Base-by-base conservation (phyloP, 2,113 vertebrate genomes). In the Nicator chloris region DNA sequence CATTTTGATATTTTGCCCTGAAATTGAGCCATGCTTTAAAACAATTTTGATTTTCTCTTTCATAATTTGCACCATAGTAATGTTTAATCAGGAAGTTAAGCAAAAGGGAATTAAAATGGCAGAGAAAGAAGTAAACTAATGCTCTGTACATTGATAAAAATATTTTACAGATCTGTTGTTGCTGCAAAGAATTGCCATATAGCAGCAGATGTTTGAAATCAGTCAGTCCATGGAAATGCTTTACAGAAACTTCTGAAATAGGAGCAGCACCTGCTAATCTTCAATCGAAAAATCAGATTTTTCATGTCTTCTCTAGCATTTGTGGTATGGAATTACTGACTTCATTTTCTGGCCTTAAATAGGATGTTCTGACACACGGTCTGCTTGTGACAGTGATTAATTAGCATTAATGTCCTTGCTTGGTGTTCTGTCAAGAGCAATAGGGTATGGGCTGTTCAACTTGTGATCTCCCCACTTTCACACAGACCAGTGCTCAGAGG, bases 321-420 rank as follows among this genome's bases (percentile, higher is more conserved):
- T 40, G 3, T 37, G 23, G 9, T 49, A 57, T 90, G 90, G 75
- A 68, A 60, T 88, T 82, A 81, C 60, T 78, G 31, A 77, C 78
- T 90, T 82, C 33, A 86, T 70, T 81, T 50, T 73, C n/a, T 97
- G 86, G 86, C 81, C 87, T 90, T 92, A 95, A 95, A 79, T 77
- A 87, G 51, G 40, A 70, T 3, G 1, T 86, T 68, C 56, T 88
- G 72, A 70, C 53, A 80, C 17, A 26, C 35, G 44, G 68, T 73
- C 91, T 23, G 4, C 47, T 50, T 57, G 56, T 87, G 73, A 89
- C 75, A 93, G 90, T 71, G 93, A 96, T 95, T 93, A 93, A 95
- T 96, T 71, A 80, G 69, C 71, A 73, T 68, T 92, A 92, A 71
- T 86, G 20, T 61, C 72, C 84, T 51, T 40, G 40, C 84, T 89